phyloP scores from a whole-genome alignment of 2,888 invertebrate species.

The Mimumesa dahlbomi region DNA sequence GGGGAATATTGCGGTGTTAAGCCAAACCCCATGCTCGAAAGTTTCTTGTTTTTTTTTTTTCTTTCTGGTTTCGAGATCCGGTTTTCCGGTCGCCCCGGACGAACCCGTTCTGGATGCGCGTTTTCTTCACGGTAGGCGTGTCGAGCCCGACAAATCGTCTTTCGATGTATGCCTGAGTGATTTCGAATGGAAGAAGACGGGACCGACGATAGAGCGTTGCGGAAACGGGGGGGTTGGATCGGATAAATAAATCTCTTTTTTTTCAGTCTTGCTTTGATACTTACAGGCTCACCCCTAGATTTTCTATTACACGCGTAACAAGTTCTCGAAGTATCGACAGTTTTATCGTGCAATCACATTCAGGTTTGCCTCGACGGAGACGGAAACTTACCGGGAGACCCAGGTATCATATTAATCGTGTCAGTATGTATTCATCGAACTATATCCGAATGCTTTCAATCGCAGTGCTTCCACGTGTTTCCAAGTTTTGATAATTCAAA shows the following conservation, averaged over 20 bases:
- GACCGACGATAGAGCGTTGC: conserved; percentile 9
- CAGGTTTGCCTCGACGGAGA: too few relatives aligned
- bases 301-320: too few relatives aligned
- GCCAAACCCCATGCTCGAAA: conserved; percentile 54
- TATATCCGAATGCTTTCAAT: too few relatives aligned
- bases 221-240: conserved; percentile 42
- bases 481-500: neutral
- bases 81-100: conserved; percentile 55
- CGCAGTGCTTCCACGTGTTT: too few relatives aligned
- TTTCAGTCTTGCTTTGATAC: conserved; percentile 22
- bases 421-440: too few relatives aligned
- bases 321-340: too few relatives aligned
- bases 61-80: conserved; percentile 38
- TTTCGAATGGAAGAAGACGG: conserved; percentile 66
- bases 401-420: too few relatives aligned
- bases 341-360: too few relatives aligned
- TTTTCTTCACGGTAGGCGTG: conserved; percentile 65
- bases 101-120: too few relatives aligned
- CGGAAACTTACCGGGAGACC: too few relatives aligned
- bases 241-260: conserved; percentile 33
- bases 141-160: conserved; percentile 65
- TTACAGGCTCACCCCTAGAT: too few relatives aligned
- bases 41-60: conserved; percentile 20
- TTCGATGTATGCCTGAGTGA: conserved; percentile 71
- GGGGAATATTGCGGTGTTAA: conserved; percentile 59